phyloP scores from a whole-genome alignment of 2,888 invertebrate species.

The Coelopa pilipes region DNA sequence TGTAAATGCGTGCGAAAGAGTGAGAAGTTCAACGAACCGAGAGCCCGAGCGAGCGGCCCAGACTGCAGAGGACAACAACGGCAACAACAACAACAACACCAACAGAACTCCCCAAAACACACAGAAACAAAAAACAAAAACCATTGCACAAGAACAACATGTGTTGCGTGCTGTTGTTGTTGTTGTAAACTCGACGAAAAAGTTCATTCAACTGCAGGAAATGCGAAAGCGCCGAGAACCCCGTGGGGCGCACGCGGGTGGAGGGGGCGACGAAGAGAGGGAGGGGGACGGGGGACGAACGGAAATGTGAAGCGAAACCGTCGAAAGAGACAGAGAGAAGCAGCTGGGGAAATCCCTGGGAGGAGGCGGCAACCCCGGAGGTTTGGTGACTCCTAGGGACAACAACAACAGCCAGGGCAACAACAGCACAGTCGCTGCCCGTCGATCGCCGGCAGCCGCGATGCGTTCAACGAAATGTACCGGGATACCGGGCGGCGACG shows the following conservation, averaged over 20 bases:
- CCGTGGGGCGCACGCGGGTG: not conserved
- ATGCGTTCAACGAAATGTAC: not conserved
- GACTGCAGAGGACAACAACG: no score
- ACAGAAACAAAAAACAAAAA: conserved; percentile 3
- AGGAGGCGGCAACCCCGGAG: conserved; percentile 53
- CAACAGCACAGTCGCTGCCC: conserved; percentile 1
- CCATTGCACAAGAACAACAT: not conserved
- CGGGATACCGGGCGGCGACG: not conserved
- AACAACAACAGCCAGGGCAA: conserved; percentile 2
- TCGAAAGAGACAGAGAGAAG: conserved; percentile 6
- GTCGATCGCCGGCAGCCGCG: not conserved
- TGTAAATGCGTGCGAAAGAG: no score
- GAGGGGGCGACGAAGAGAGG: not conserved
- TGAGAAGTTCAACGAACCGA: no score
- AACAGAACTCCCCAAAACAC: no score
- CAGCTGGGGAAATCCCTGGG: not conserved
- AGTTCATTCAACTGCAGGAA: conserved; percentile 34
- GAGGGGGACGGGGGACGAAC: not conserved
- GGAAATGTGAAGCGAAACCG: not conserved
- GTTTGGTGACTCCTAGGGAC: conserved; percentile 57
- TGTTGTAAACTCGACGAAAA: conserved; percentile 11
- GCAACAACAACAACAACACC: no score
- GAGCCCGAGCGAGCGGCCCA: no score
- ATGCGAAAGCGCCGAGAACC: conserved; percentile 6
- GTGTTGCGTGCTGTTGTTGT: not conserved